Evolutionary conservation across 1,140 invertebrate genomes (phyloP).

Genomic region (Aleiodes sp.): DNA sequence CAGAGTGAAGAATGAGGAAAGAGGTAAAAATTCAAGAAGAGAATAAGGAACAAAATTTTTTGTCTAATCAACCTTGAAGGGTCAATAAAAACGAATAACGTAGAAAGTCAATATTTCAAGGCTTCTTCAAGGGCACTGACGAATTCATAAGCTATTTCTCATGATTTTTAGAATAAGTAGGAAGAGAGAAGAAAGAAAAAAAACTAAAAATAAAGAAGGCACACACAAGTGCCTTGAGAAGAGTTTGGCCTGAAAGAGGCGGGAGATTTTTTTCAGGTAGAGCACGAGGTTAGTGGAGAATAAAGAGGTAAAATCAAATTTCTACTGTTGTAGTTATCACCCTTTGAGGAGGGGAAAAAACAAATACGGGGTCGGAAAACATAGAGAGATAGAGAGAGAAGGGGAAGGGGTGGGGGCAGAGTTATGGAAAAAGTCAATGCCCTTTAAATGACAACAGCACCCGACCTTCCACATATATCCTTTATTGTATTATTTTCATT

Average conservation of each 20-base stretch:
- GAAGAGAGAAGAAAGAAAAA: no score
- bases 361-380: no score
- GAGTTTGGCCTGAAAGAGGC: background rate
- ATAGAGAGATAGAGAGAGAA: background rate
- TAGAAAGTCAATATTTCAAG: no score
- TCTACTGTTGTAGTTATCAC: no score
- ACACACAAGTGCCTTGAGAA: background rate
- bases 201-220: no score
- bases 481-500: conserved; percentile 20
- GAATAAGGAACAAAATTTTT: background rate
- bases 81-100: no score
- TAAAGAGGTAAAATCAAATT: background rate
- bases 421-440: conserved; percentile 44
- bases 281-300: background rate
- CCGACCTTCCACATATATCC: conserved; percentile 35
- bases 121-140: background rate
- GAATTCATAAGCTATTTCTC: conserved; percentile 21
- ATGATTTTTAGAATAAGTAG: no score
- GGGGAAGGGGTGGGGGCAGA: conserved; percentile 21
- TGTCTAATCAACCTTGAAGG: background rate
- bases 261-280: background rate
- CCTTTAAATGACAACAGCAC: conserved; percentile 46
- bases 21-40: no score
- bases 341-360: no score
- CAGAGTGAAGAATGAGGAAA: background rate